Conservation (phyloP, 2,113 vertebrate genomes). For the Dendropsophus ebraccatus region DNA sequence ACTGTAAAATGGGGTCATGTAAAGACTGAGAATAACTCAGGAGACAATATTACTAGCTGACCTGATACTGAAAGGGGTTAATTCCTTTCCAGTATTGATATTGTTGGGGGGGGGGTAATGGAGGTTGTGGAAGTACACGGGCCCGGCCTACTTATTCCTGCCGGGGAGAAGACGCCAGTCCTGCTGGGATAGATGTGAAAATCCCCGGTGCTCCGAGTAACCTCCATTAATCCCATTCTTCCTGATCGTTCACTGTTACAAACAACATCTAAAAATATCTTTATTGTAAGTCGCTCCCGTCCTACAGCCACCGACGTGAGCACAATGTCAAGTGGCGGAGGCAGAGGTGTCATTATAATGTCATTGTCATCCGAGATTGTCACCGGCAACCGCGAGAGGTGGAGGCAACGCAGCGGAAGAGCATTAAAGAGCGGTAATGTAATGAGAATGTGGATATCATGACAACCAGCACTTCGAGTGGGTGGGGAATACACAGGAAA, state of each 20-base stretch:
- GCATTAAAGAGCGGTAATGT: background rate
- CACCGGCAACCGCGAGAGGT: background rate
- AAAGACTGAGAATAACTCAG: background rate
- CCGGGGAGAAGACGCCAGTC: background rate
- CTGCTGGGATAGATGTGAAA: slow-evolving; percentile 43
- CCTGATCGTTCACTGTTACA: slow-evolving; percentile 48
- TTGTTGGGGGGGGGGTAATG: background rate
- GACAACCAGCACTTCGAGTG: too few species aligned
- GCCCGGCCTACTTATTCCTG: background rate
- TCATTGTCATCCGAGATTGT: slow-evolving; percentile 49
- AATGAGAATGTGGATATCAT: background rate
- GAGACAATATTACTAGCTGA: background rate
- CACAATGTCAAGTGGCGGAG: slow-evolving; percentile 20
- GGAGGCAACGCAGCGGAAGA: background rate
- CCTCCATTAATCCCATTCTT: slow-evolving; percentile 53
- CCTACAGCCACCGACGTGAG: slow-evolving; percentile 38
- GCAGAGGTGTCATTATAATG: slow-evolving; percentile 53
- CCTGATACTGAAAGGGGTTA: background rate
- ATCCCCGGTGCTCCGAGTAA: slow-evolving; percentile 16
- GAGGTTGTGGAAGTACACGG: background rate
- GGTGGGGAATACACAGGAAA: too few species aligned
- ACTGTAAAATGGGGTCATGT: background rate
- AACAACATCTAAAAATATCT: slow-evolving; percentile 53
- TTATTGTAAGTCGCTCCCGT: slow-evolving; percentile 22
- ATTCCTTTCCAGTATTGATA: background rate